Conservation (phyloP, 2,113 vertebrate genomes). For the Hucho hucho region DNA sequence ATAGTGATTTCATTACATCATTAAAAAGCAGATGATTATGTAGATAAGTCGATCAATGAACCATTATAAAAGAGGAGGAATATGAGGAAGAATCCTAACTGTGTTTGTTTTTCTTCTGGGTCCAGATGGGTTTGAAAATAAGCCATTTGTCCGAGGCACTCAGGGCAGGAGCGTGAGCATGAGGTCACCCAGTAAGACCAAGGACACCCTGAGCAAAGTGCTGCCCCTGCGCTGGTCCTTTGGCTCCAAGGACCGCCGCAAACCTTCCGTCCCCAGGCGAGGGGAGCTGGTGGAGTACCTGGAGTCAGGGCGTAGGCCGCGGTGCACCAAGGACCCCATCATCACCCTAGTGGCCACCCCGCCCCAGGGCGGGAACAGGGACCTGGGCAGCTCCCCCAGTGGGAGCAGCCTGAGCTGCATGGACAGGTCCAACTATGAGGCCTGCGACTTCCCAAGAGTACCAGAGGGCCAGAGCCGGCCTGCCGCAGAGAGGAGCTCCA, state of each 20-base stretch:
- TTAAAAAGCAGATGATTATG: too few relatives aligned
- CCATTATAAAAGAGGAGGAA: too few relatives aligned
- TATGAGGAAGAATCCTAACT: neutral
- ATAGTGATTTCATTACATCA: too few relatives aligned
- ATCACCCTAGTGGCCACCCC: conserved; percentile 56
- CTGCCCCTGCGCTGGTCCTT: conserved; percentile 81
- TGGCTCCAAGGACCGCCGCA: conserved; percentile 68
- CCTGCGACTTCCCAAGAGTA: conserved; percentile 9
- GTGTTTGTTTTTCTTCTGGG: neutral
- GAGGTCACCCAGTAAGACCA: conserved; percentile 70
- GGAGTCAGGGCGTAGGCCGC: conserved; percentile 85
- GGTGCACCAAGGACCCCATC: conserved; percentile 78
- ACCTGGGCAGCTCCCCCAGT: conserved; percentile 26
- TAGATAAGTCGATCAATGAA: neutral
- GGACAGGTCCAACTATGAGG: conserved; percentile 18
- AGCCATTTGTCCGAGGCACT: conserved; percentile 68
- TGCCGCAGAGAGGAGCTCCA: conserved; percentile 41
- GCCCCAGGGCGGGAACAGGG: conserved; percentile 38
- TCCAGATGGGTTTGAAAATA: conserved; percentile 72
- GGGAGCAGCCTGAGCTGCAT: conserved; percentile 38
- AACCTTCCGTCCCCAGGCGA: conserved; percentile 52
- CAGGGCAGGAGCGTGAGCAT: conserved; percentile 80
- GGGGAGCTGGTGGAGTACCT: conserved; percentile 85
- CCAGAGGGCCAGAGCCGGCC: conserved; percentile 54
- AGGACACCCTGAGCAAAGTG: conserved; percentile 71